Percentiles rank a stretch among this genome's conserved stretches.
These are phyloP conservation scores for Urocynchramus pylzowi DNA, from an alignment of 2,113 vertebrate genomes.

Conservation along the genomic window DNA sequence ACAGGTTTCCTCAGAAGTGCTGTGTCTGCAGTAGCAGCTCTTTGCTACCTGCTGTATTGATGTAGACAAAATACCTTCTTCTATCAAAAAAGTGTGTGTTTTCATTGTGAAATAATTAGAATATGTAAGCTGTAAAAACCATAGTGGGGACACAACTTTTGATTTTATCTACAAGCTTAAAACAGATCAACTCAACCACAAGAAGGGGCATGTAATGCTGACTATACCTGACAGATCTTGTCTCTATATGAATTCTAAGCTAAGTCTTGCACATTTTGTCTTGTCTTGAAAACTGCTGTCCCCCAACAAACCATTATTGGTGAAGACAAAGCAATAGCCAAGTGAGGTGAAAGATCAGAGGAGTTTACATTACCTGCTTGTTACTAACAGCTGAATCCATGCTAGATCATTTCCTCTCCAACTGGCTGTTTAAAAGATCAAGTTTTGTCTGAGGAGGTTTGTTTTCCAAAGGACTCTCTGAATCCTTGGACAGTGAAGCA, in stretches of 20 bases:
- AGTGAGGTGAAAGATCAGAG: background rate
- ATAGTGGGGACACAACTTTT: background rate
- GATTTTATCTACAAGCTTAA: background rate
- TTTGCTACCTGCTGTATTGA: background rate
- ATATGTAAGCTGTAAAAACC: background rate
- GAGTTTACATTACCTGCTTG: background rate
- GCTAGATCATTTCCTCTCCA: background rate
- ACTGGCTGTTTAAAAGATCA: background rate
- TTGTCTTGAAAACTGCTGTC: background rate
- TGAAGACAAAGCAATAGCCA: background rate
- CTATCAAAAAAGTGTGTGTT: fast-evolving
- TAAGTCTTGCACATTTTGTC: background rate
- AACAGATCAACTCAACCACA: background rate
- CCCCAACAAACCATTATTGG: background rate
- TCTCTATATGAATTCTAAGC: background rate
- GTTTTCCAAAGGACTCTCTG: background rate
- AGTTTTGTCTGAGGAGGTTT: background rate
- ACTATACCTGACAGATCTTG: background rate
- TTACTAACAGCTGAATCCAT: background rate
- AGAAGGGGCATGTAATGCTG: background rate
- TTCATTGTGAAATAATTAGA: background rate
- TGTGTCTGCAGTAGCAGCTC: background rate
- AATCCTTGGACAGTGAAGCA: background rate
- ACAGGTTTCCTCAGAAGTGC: background rate
- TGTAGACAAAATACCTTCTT: background rate